Evolutionary conservation across 2,113 vertebrate species (phyloP), one percentile per base, ranked within the genome.

Genomic region (Dascyllus trimaculatus): DNA sequence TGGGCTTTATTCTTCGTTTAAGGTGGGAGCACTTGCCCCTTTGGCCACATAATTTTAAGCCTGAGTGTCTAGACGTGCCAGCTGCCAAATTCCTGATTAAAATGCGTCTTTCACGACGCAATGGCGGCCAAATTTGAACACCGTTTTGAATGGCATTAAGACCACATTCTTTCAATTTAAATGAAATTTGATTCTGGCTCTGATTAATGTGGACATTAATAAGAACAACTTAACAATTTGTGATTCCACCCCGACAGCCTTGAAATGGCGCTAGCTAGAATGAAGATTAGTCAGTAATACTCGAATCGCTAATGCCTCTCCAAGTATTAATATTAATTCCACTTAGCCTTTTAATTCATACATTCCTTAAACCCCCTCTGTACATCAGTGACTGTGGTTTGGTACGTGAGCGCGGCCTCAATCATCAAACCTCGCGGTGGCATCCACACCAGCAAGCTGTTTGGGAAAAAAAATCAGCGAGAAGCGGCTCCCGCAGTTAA

Each of bases 401-500:
- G 17, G 73, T 70, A 18, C 26, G 2, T 45, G 19, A 72, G 66
- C 14, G 21, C 17, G 6, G n/a, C 61, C 61, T 25, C 45, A 53
- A 73, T 72, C 62, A 24, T 40, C 62, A 38, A 52, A 45, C 35
- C 53, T 62, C 29, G 26, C 17, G 14, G 52, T 57, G 0, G 29
- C 62, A 11, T 65, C 81, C 73, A 29, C 71, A 68, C 52, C 69
- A 58, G 15, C 73, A 70, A 54, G 67, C 81, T 72, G 67, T 73
- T 71, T 67, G 51, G 65, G 64, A 79, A 43, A 43, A 14, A 43
- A 81, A 75, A 57, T 49, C 59, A 52, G 62, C 4, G 9, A 72
- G 71, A 81, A 86, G 74, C 78, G 77, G 74, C 29, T 77, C 51
- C 64, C 35, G 14, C 81, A 32, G 71, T 85, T 88, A 87, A 90